Percentiles rank a stretch among this genome's conserved stretches.
These are phyloP conservation scores for Tupiocoris notatus DNA, from an alignment of 2,888 invertebrate genomes.

Conservation along the genomic window DNA sequence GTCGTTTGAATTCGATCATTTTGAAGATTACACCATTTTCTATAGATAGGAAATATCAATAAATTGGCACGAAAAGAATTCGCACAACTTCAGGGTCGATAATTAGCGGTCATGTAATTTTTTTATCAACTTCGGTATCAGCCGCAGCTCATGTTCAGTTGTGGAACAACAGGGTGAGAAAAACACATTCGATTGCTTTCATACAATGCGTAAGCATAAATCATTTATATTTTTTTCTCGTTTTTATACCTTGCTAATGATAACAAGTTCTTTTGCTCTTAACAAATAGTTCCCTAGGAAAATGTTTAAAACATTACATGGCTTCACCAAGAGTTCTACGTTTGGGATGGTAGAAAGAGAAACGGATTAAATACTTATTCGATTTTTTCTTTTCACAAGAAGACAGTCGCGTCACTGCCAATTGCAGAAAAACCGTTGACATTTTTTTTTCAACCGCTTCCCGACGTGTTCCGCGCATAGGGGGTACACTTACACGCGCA, in stretches of 20 bases:
- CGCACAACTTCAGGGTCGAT: too few relatives aligned
- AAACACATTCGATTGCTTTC: slow-evolving; percentile 26
- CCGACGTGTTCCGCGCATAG: not conserved
- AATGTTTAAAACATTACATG: slow-evolving; percentile 37
- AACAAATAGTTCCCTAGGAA: slow-evolving; percentile 39
- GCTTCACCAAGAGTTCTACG: slow-evolving; percentile 30
- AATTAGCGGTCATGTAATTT: too few relatives aligned
- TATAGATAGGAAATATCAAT: too few relatives aligned
- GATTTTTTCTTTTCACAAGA: slow-evolving; percentile 15
- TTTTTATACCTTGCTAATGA: slow-evolving; percentile 34
- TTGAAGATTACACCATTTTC: too few relatives aligned
- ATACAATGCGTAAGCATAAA: slow-evolving; percentile 43
- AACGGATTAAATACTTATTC: slow-evolving; percentile 26
- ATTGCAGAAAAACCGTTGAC: not conserved
- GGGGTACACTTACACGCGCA: not conserved
- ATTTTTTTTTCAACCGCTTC: not conserved
- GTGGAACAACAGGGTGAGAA: not conserved
- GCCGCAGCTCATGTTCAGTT: too few relatives aligned
- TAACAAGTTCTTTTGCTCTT: slow-evolving; percentile 36
- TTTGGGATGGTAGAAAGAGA: slow-evolving; percentile 33
- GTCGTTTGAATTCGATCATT: too few relatives aligned
- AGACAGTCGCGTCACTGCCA: not conserved
- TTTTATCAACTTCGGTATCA: too few relatives aligned
- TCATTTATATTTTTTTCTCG: slow-evolving; percentile 39
- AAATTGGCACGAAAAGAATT: too few relatives aligned